Evolutionary conservation across 2,888 invertebrate genomes (phyloP), one percentile per base, ranked within the genome.

Genomic region (Thecocarcelia acutangulata): DNA sequence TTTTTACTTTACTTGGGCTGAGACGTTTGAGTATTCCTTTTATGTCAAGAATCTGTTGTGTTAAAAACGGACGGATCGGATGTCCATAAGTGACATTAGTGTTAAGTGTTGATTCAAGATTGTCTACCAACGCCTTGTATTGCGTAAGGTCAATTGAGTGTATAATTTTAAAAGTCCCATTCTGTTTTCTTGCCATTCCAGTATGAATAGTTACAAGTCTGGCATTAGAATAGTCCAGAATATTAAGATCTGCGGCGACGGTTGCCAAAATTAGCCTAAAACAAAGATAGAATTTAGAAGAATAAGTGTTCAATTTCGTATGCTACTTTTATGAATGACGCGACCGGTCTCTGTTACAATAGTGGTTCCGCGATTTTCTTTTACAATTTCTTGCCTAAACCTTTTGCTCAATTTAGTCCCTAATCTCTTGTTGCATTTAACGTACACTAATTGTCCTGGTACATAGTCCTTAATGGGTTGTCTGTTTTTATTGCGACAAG

Each of bases 171-270:
- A 80, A 69, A 17, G 61, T 64, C 0, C 79, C 76, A 9, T 44
- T 68, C 15, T 76, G 75, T 3, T 37, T 58, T 54, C 21, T 83
- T 33, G 69, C 78, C 28, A 19, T 66, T 50, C 78, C 79, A 6
- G n/a, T 24, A 19, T 79, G 59, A 2, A 81, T 56, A 8, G 54
- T 56, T 11, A 77, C 33, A 4, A 77, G 52, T 58, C 73, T 69
- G 13, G 69, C 44, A 50, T 69, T 69, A 5, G 63, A 74, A 37
- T 84, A 80, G 42, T 82, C 76, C 11, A 82, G 21, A 21, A 81
- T 76, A 37, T 37, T 64, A 6, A 48, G 11, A 19, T 50, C 48
- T 5, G 48, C 33, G 1, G 46, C 15, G 17, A 48, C 46, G 17
- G 15, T 48, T 48, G 6, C 2, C 8, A 17, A 5, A 50, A 50